These are phyloP conservation scores for Phymanthus crucifer DNA, from an alignment of 92 coral and sea anemone genomes.

Conservation along the genomic window DNA sequence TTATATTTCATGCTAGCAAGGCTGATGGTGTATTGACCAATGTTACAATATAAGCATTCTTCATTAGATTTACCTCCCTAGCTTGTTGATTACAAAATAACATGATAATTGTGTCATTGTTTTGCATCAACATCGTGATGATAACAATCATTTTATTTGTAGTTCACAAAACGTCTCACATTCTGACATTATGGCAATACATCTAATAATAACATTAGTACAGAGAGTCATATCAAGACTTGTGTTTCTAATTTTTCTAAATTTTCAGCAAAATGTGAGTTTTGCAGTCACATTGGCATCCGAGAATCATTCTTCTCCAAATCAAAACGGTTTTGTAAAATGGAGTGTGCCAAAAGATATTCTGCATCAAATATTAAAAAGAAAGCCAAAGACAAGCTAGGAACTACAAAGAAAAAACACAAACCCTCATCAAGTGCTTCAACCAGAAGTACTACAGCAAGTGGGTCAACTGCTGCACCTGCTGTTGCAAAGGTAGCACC, in stretches of 20 bases:
- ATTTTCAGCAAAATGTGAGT: conserved; percentile 89
- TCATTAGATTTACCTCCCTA: too few relatives aligned
- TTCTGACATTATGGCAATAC: too few relatives aligned
- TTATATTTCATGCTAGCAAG: too few relatives aligned
- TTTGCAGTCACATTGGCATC: conserved; percentile 93
- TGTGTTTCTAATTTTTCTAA: background rate
- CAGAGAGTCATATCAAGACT: background rate
- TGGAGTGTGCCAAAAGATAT: conserved; percentile 99
- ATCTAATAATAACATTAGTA: too few relatives aligned
- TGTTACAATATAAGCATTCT: too few relatives aligned
- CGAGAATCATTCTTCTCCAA: conserved; percentile 92
- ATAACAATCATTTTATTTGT: too few relatives aligned
- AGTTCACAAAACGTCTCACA: too few relatives aligned
- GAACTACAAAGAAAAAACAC: conserved; percentile 91
- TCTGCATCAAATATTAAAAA: conserved; percentile 99
- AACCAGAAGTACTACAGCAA: conserved; percentile 46
- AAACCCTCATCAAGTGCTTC: conserved; percentile 24
- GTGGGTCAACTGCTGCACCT: conserved; percentile 43
- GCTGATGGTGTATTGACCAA: too few relatives aligned
- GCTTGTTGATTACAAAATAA: too few relatives aligned
- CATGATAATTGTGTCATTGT: too few relatives aligned
- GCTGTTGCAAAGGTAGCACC: conserved; percentile 48
- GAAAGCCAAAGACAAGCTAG: conserved; percentile 89
- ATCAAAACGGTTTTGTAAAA: conserved; percentile 97
- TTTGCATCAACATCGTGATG: too few relatives aligned